Conservation (phyloP, 2,888 invertebrate species). For the Caenorhabditis imperialis region DNA sequence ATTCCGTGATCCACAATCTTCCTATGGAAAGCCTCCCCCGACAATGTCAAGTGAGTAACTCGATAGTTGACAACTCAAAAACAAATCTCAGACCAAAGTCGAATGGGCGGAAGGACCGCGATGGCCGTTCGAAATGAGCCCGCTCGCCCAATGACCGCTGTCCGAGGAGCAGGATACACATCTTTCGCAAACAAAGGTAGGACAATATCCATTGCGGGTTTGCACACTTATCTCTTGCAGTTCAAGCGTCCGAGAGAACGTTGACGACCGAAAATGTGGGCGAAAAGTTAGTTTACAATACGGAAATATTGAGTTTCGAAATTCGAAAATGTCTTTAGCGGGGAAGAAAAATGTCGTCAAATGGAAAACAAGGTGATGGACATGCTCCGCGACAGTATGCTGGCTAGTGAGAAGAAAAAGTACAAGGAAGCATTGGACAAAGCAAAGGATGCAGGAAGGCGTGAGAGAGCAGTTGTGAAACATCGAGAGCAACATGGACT, state of each 20-base stretch:
- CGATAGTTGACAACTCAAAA: neutral
- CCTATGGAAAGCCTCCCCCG: slow-evolving; percentile 52
- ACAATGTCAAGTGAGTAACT: slow-evolving; percentile 35
- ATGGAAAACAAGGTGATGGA: slow-evolving; percentile 91
- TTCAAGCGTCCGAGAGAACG: slow-evolving; percentile 54
- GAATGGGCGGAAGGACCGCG: slow-evolving; percentile 56
- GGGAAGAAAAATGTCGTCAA: slow-evolving; percentile 91
- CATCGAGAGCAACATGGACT: slow-evolving; percentile 90
- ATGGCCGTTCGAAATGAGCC: slow-evolving; percentile 70
- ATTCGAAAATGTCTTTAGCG: slow-evolving; percentile 81
- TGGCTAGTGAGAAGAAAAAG: slow-evolving; percentile 82
- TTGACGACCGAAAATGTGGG: slow-evolving; percentile 8
- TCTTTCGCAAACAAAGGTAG: slow-evolving; percentile 81
- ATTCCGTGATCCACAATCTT: slow-evolving; percentile 32
- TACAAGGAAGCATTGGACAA: slow-evolving; percentile 84
- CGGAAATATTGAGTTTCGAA: slow-evolving; percentile 65
- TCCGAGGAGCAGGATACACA: slow-evolving; percentile 94
- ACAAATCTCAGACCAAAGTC: slow-evolving; percentile 28
- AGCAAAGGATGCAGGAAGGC: slow-evolving; percentile 95
- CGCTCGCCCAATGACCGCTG: slow-evolving; percentile 93
- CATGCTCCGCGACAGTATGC: slow-evolving; percentile 91
- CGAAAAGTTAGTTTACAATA: slow-evolving; percentile 21
- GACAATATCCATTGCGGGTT: too few species aligned
- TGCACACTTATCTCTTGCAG: slow-evolving; percentile 43
- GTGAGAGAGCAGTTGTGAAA: slow-evolving; percentile 90